Evolutionary conservation across 2,797 vertebrate genomes (phyloP), one percentile per base, ranked within the genome.

Genomic region (Alca torda): DNA sequence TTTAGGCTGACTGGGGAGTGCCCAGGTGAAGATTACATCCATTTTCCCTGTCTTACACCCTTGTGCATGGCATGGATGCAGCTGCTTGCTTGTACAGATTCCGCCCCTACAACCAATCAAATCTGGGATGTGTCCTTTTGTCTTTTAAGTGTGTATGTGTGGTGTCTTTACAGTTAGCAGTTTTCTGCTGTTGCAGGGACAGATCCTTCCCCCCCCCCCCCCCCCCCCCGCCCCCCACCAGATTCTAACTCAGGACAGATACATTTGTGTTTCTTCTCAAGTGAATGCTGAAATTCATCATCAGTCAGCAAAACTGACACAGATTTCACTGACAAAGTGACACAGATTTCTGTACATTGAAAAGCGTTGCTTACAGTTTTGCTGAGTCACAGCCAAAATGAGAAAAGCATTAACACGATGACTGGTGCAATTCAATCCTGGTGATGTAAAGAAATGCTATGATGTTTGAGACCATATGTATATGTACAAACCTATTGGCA

Each of bases 181-280:
- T 41, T 79, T 82, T 87, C 78, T 82, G 13, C 65, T 84, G 6
- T 26, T 63, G 11, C 35, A 74, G 3, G 10, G 30, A 74, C 11
- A 59, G 10, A 4, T 33, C 6, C 1, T 3, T 11, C 15, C 6
- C 33, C 10, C 8, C 5, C 16, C 33, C 10, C 7, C 5, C 16
- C 15, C 6, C 33, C 10, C 8, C 4, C 16, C 45, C 19, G 45
- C 45, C 8, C 4, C 16, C 45, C 19, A 18, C 45, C 45, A 45
- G 10, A 57, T 43, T 94, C 39, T 56, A 83, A 75, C 35, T 65
- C 9, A 8, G 51, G 78, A 75, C 21, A 54, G n/a, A 67, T n/a
- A 70, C 88, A 70, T 20, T 61, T 68, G 19, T n/a, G 37, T 17
- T 78, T 75, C 46, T 73, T 15, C 76, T 73, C 46, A 53, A 41